A percentile compares a stretch with the other conserved stretches of the same genome.
Conservation (phyloP, 2,797 vertebrate genomes). For the Labeo calbasu region DNA sequence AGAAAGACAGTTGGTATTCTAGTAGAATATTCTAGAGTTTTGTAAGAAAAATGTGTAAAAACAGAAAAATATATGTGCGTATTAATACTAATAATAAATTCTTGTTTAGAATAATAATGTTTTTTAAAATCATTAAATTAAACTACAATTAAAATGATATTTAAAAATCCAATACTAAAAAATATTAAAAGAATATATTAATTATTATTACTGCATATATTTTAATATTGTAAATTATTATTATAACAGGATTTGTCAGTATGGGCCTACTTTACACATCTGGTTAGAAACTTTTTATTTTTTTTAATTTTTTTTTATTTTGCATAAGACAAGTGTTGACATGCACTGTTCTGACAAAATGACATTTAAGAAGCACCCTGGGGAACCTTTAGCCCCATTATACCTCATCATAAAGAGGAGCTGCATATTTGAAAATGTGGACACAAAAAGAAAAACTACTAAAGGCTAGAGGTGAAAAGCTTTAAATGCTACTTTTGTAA, state of each 20-base stretch:
- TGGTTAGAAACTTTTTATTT: background rate
- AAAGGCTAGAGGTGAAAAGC: background rate
- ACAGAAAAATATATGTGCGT: background rate
- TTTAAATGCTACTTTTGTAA: background rate
- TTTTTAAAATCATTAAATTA: too few species aligned
- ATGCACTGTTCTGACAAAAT: background rate
- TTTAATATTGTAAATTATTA: background rate
- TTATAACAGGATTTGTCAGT: background rate
- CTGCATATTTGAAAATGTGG: background rate
- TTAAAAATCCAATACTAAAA: too few species aligned
- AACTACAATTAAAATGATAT: too few species aligned
- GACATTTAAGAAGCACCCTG: background rate
- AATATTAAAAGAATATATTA: too few species aligned
- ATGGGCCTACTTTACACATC: background rate
- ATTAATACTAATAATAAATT: background rate
- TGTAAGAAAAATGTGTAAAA: background rate
- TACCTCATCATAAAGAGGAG: background rate
- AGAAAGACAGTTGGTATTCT: background rate
- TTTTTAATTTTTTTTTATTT: background rate
- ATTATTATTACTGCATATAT: too few species aligned
- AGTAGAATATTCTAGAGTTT: background rate
- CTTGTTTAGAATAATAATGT: background rate
- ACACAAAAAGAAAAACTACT: background rate
- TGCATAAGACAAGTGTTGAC: background rate
- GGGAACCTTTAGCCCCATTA: background rate